Evolutionary conservation across 2,888 invertebrate genomes (phyloP).

Genomic region (Drosophila mayaguana): DNA sequence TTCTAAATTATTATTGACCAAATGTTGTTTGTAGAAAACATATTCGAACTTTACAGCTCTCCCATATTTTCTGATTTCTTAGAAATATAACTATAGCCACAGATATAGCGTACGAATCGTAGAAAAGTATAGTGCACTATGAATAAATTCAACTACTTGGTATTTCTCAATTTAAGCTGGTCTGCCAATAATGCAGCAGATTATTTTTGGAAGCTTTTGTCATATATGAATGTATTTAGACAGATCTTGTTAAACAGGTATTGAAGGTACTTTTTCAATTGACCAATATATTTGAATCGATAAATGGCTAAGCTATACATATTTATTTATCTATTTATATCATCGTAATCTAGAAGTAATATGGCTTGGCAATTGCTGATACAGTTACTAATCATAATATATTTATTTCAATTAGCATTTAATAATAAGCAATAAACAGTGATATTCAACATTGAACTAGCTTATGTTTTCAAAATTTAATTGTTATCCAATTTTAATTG

Average conservation of each 20-base stretch:
- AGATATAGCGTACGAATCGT: background rate
- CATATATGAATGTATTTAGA: constrained; percentile 13
- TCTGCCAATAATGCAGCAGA: constrained; percentile 2
- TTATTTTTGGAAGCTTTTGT: constrained; percentile 28
- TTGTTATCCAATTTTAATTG: background rate
- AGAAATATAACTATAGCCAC: background rate
- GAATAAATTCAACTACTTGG: constrained; percentile 2
- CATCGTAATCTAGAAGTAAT: background rate
- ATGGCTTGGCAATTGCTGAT: background rate
- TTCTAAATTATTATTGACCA: constrained; percentile 42
- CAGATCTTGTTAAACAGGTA: background rate
- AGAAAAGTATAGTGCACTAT: background rate
- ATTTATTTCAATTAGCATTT: background rate
- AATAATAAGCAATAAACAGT: background rate
- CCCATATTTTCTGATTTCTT: constrained; percentile 10
- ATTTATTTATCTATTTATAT: background rate
- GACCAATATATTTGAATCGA: background rate
- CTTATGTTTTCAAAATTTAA: background rate
- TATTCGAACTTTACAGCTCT: too few species aligned
- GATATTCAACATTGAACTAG: background rate
- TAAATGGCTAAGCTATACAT: too few species aligned
- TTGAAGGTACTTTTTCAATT: background rate
- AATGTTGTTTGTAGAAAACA: constrained; percentile 38
- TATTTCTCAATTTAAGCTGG: background rate
- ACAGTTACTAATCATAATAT: background rate